A percentile compares a stretch with the other conserved stretches of the same genome.
Conservation (phyloP, 1,140 invertebrate genomes). For the Physella acuta region DNA sequence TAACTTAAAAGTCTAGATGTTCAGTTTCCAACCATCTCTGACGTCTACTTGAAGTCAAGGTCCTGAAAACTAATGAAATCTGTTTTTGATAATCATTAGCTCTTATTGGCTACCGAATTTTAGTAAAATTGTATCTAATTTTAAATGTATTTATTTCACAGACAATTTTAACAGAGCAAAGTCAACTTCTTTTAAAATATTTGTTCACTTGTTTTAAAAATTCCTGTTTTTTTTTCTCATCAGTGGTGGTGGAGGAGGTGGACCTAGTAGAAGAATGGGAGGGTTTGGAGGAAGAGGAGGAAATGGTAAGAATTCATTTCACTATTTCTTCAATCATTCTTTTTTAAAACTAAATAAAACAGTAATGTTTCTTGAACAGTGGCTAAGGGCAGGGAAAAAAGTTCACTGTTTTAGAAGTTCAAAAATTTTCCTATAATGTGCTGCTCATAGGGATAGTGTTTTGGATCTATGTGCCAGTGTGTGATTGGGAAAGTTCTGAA, state of each 20-base stretch:
- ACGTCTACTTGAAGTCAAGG: too few relatives aligned
- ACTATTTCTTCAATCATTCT: not conserved
- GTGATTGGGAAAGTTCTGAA: too few relatives aligned
- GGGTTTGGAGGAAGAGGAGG: constrained; percentile 3
- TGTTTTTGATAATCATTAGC: too few relatives aligned
- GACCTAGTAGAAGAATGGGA: constrained; percentile 3
- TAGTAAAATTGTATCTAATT: too few relatives aligned
- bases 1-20: too few relatives aligned
- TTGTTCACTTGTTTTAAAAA: not conserved
- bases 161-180: not conserved
- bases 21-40: too few relatives aligned
- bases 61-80: too few relatives aligned
- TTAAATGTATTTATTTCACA: not conserved
- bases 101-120: too few relatives aligned
- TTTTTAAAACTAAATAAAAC: not conserved
- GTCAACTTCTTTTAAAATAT: not conserved
- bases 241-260: not conserved
- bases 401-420: not conserved
- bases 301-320: not conserved
- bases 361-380: not conserved
- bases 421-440: not conserved
- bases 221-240: not conserved
- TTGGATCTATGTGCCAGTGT: too few relatives aligned
- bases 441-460: not conserved
- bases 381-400: not conserved